Base-by-base conservation (phyloP, 2,797 vertebrate species). In the Babyrousa celebensis region DNA sequence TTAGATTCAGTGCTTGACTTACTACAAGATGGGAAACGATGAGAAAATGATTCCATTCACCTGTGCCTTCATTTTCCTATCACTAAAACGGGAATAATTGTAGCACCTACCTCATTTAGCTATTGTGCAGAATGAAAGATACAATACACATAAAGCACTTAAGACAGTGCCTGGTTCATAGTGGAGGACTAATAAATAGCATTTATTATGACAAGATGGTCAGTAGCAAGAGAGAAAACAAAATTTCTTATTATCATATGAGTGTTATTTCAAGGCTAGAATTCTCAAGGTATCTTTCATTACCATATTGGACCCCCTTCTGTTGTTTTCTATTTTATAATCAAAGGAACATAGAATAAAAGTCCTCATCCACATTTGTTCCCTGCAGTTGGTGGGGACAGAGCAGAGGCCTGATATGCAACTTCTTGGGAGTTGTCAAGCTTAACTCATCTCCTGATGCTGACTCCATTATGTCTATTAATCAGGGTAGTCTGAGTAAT, bases 351-450 rank as follows among this genome's bases (percentile, higher is more conserved):
- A 90, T 12, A 87, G 68, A 77, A 54, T 84, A 62, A 75, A 89
- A 89, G 27, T 62, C 60, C 48, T 43, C 36, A n/a, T 78, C n/a
- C 12, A 29, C 10, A 70, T 43, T 23, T 36, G 54, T 43, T 14
- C 14, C 21, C 67, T 68, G 43, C 3, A 68, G 14, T 71, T 54
- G 23, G 58, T 27, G 29, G 29, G 58, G 48, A 83, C 48, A 93
- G 95, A 82, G 67, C 56, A 82, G 48, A 63, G 52, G 32, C 52
- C 29, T 17, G n/a, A 70, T 60, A 71, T 65, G 21, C 48, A 94
- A 65, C 72, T 91, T 97, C 74, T 78, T 94, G 82, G 58, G 80
- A 95, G 62, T 70, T 95, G 80, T 95, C 63, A 77, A 52, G 63
- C 43, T 85, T 85, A 78, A 85, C 27, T 93, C 43, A 91, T 15